Evolutionary conservation across 2,113 vertebrate genomes (phyloP), one percentile per base, ranked within the genome.

Genomic region (Oreochromis tanganicae): DNA sequence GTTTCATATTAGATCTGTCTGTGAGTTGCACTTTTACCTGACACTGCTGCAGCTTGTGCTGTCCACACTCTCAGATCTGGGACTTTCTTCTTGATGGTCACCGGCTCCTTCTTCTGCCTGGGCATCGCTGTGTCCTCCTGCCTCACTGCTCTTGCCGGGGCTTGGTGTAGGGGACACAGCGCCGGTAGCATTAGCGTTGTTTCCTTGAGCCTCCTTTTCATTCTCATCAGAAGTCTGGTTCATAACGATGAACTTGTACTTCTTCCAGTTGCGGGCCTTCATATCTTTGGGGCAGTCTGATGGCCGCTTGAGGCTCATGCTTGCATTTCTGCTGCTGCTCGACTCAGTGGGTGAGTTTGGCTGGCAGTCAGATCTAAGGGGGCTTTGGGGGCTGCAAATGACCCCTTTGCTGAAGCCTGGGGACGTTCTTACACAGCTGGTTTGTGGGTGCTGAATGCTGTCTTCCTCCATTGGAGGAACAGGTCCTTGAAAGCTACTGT

Each of bases 191-290:
- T 96, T 48, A 86, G 93, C 68, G 80, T 95, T 24, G 94, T 94
- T 86, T 95, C 96, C 82, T 32, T 63, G 91, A 0, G 41, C 59
- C 92, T 96, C 94, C 24, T 96, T 96, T 32, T 96, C 96, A 4
- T 96, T 96, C 3, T 97, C 96, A 59, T 97, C 97, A 24, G 96
- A 84, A 3, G 92, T 96, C 94, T 98, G 98, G 94, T 99, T 99
- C 93, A 99, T 97, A 3, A 98, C 96, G 0, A 99, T 99, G 92
- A 98, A 97, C 93, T 99, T 99, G 95, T 98, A 99, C 84, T 99
- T 99, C 96, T 99, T 99, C 99, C 99, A 99, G 97, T 99, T 99
- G 95, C 97, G 97, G 12, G 97, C 97, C 95, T 98, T 99, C 91
- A 95, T 92, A 81, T 98, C 97, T 2, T 96, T 96, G 9, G 96